phyloP scores from a whole-genome alignment of 2,888 invertebrate species.

The Adela reaumurella region DNA sequence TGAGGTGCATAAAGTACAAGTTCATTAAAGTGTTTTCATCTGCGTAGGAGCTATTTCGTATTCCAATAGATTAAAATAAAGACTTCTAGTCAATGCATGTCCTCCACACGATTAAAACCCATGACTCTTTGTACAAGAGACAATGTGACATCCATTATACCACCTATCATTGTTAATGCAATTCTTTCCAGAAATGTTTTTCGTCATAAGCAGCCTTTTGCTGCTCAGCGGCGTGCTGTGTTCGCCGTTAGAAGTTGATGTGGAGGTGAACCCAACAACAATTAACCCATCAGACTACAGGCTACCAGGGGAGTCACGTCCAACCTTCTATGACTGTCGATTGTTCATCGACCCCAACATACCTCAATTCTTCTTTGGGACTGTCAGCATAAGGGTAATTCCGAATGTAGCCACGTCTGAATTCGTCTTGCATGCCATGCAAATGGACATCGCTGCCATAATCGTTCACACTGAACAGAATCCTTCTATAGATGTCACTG shows the following conservation, averaged over 20 bases:
- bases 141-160: too few species aligned
- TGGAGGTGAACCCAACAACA: conserved; percentile 10
- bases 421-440: conserved; percentile 46
- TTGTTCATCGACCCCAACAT: conserved; percentile 42
- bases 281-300: conserved; percentile 30
- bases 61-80: too few species aligned
- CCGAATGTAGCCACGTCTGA: conserved; percentile 21
- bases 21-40: too few species aligned
- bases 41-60: too few species aligned
- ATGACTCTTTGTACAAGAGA: too few species aligned
- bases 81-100: too few species aligned
- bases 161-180: too few species aligned
- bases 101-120: too few species aligned
- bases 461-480: conserved; percentile 17
- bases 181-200: background rate
- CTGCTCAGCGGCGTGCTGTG: conserved; percentile 12
- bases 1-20: too few species aligned
- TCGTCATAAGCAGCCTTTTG: background rate
- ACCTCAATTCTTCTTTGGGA: conserved; percentile 35
- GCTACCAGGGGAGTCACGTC: conserved; percentile 50
- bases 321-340: conserved; percentile 48
- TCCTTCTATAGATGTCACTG: conserved; percentile 16
- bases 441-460: conserved; percentile 26
- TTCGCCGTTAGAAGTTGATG: background rate
- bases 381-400: conserved; percentile 34